These are phyloP conservation scores for Brachycybe producta DNA, from an alignment of 2,888 invertebrate genomes.

Conservation along the genomic window DNA sequence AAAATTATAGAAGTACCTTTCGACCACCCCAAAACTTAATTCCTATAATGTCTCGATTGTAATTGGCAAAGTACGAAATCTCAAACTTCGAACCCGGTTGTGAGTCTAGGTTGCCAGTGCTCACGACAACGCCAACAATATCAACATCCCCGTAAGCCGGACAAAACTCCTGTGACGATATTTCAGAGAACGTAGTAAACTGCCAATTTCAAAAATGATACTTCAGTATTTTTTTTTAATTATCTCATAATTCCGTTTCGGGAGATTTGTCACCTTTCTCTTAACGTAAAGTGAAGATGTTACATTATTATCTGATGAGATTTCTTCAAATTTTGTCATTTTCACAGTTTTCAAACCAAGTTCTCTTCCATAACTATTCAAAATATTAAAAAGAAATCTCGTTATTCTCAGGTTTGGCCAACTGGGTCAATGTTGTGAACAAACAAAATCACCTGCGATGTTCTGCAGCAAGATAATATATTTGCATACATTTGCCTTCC, in stretches of 20 bases:
- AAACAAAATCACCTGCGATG: neutral
- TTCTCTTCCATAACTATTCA: neutral
- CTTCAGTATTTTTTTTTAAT: neutral
- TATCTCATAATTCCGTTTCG: no score
- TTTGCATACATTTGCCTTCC: constrained; percentile 1
- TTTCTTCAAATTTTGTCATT: constrained; percentile 6
- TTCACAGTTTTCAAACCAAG: constrained; percentile 7
- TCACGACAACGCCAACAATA: constrained; percentile 10
- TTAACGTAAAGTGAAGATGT: neutral
- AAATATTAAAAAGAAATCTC: neutral
- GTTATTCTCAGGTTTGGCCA: no score
- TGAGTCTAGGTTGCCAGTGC: neutral
- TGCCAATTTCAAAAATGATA: neutral
- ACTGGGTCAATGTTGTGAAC: no score
- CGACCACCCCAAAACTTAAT: constrained; percentile 14
- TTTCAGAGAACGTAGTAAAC: neutral
- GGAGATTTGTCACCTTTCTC: neutral
- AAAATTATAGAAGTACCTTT: constrained; percentile 4
- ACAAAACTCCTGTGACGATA: neutral
- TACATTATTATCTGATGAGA: neutral
- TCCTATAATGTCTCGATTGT: neutral
- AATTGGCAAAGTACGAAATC: neutral
- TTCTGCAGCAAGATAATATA: constrained; percentile 8
- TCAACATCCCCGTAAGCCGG: constrained; percentile 2
- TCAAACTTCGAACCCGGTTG: constrained; percentile 12